Conservation (phyloP, 2,113 vertebrate species). For the Ornithorhynchus anatinus region DNA sequence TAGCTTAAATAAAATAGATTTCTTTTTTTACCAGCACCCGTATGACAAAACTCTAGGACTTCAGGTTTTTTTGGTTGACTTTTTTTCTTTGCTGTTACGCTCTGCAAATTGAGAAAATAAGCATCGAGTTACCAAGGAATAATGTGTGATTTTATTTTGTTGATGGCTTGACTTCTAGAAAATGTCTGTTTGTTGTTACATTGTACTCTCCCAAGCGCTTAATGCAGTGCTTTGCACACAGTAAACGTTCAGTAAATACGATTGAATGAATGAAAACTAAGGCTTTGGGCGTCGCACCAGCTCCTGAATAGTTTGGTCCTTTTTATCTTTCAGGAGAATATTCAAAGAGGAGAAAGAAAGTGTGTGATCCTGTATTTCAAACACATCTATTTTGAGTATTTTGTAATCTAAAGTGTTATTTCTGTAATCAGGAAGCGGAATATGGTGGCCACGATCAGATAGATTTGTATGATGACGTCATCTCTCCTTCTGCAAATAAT, state of each 20-base stretch:
- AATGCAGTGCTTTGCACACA: too few species aligned
- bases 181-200: too few species aligned
- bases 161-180: too few species aligned
- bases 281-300: not conserved
- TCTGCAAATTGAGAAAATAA: slow-evolving; percentile 15
- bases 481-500: slow-evolving; percentile 98
- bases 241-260: too few species aligned
- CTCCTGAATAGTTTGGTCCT: slow-evolving; percentile 2
- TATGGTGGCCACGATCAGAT: slow-evolving; percentile 97
- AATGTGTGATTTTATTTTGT: not conserved
- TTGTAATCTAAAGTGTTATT: slow-evolving; percentile 41
- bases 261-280: slow-evolving; percentile 3
- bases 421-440: slow-evolving; percentile 87
- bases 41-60: not conserved
- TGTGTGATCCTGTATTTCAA: slow-evolving; percentile 17
- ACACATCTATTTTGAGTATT: slow-evolving; percentile 2
- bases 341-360: not conserved
- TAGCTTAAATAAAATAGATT: slow-evolving; percentile 14
- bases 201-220: too few species aligned
- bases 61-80: not conserved
- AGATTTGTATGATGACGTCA: slow-evolving; percentile 97
- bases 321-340: slow-evolving; percentile 7
- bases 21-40: not conserved
- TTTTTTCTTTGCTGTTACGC: slow-evolving; percentile 12
- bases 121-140: slow-evolving; percentile 9